Conservation (phyloP, 2,113 vertebrate genomes). For the Chloropsis hardwickii region DNA sequence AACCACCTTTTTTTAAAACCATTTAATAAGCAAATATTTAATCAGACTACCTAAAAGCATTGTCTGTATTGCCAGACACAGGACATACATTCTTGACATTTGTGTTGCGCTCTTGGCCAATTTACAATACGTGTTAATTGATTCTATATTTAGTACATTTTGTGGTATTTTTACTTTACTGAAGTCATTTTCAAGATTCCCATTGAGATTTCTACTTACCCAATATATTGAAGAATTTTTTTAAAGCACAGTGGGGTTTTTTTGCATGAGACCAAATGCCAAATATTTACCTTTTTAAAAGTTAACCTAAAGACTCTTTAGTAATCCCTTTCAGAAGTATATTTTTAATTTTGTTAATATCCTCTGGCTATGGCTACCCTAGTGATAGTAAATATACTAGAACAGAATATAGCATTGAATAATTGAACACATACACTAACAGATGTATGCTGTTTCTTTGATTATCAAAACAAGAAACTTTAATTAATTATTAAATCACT, state of each 20-base stretch:
- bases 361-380: neutral
- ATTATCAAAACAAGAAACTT: neutral
- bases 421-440: neutral
- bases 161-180: neutral
- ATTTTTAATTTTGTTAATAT: neutral
- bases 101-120: neutral
- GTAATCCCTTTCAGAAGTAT: neutral
- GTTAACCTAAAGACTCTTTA: neutral
- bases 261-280: neutral
- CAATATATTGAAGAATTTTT: neutral
- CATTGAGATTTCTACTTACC: neutral
- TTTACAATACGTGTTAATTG: neutral
- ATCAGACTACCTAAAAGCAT: neutral
- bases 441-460: neutral
- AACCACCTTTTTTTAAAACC: accelerated
- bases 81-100: neutral
- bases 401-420: neutral
- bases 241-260: accelerated
- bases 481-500: neutral
- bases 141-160: neutral
- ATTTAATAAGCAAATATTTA: neutral
- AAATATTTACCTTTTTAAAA: neutral
- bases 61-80: neutral
- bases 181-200: neutral
- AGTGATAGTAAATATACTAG: neutral